Percentiles rank a stretch among this genome's conserved stretches.
phyloP scores from a whole-genome alignment of 2,888 invertebrate genomes.

The Euproctis similis region DNA sequence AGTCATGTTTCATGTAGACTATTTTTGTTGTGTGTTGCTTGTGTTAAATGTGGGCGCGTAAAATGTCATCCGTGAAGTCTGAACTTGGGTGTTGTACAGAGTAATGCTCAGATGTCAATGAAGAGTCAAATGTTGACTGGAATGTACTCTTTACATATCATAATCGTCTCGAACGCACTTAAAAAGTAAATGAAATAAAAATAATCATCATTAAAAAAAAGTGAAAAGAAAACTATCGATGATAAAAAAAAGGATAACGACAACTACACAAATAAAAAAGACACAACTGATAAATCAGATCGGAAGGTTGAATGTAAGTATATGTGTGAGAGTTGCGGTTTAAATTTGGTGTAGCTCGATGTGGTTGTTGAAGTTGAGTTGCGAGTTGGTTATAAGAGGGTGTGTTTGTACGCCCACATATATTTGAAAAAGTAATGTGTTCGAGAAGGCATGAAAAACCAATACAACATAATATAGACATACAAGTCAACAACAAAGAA shows the following conservation, averaged over 20 bases:
- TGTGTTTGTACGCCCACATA: slow-evolving; percentile 66
- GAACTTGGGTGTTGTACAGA: slow-evolving; percentile 52
- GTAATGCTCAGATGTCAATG: slow-evolving; percentile 51
- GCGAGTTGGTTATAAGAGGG: slow-evolving; percentile 67
- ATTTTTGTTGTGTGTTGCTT: too few species aligned
- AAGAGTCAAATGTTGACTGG: too few species aligned
- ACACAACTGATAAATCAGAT: too few species aligned
- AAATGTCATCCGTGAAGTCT: slow-evolving; percentile 41
- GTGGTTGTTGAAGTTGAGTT: slow-evolving; percentile 69
- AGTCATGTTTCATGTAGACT: too few species aligned
- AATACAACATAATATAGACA: slow-evolving; percentile 73
- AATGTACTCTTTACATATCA: slow-evolving; percentile 40
- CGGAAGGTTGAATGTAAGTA: too few species aligned
- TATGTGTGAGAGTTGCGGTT: slow-evolving; percentile 73
- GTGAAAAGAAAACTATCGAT: slow-evolving; percentile 9
- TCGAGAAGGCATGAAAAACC: slow-evolving; percentile 73
- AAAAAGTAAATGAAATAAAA: slow-evolving; percentile 16
- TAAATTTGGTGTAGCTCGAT: slow-evolving; percentile 70
- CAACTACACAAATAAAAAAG: slow-evolving; percentile 13
- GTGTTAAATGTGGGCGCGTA: too few species aligned
- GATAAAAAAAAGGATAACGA: slow-evolving; percentile 17
- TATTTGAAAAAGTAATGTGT: slow-evolving; percentile 74
- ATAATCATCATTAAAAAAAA: slow-evolving; percentile 13
- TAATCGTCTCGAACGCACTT: slow-evolving; percentile 6
- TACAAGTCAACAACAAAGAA: slow-evolving; percentile 75